A percentile compares a stretch with the other conserved stretches of the same genome.
Evolutionary conservation across 2,797 vertebrate genomes (phyloP).

Genomic region (Orestias chungarensis): DNA sequence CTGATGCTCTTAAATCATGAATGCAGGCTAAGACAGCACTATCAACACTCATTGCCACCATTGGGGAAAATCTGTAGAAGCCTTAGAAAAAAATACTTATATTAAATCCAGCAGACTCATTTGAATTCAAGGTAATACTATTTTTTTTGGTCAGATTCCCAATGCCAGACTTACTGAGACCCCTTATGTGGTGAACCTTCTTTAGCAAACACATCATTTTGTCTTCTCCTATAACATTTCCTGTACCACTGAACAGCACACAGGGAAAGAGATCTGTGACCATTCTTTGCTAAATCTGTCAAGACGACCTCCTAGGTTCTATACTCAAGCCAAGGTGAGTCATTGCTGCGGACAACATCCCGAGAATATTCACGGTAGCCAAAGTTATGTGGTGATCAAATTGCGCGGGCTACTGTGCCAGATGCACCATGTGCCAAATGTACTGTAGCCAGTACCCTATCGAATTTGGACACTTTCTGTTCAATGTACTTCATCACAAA

Average conservation of each 20-base stretch:
- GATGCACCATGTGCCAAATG: too few species aligned
- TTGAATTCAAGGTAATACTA: neutral
- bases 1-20: slow-evolving; percentile 27
- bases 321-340: neutral
- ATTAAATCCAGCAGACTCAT: neutral
- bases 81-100: neutral
- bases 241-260: too few species aligned
- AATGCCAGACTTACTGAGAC: neutral
- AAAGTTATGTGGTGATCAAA: neutral
- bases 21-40: slow-evolving; percentile 2
- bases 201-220: neutral
- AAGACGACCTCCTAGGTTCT: too few species aligned
- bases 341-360: neutral
- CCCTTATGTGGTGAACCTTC: neutral
- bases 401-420: neutral
- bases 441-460: too few species aligned
- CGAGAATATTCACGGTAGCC: neutral
- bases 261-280: neutral
- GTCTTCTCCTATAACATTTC: neutral
- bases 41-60: neutral
- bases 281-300: neutral
- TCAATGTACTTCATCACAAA: too few species aligned
- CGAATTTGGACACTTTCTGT: neutral
- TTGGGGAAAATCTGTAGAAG: neutral
- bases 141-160: neutral